These are phyloP conservation scores for Chaenocephalus aceratus DNA, from an alignment of 2,113 vertebrate species.

Conservation along the genomic window DNA sequence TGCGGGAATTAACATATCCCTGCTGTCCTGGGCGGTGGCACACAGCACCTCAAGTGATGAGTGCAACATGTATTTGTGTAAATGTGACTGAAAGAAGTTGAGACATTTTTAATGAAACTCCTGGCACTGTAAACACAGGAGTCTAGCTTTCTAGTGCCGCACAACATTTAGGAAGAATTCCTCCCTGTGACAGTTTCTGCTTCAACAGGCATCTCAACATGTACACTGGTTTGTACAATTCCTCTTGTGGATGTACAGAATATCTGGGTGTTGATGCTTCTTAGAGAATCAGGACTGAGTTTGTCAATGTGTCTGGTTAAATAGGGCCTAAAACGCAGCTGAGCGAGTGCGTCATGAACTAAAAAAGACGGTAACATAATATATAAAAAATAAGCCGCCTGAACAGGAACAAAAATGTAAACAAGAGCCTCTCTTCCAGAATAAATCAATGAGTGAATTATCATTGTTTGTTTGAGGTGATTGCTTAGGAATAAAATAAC, in stretches of 20 bases:
- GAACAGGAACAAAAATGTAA: slow-evolving; percentile 47
- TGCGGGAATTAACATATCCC: slow-evolving; percentile 62
- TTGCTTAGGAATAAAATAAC: slow-evolving; percentile 47
- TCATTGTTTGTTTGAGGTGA: slow-evolving; percentile 67
- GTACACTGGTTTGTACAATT: not conserved
- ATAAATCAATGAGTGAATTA: slow-evolving; percentile 48
- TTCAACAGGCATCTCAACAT: not conserved
- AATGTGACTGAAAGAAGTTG: slow-evolving; percentile 21
- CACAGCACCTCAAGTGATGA: slow-evolving; percentile 25
- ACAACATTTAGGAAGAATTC: not conserved
- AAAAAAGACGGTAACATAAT: slow-evolving; percentile 28
- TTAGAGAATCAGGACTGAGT: slow-evolving; percentile 1
- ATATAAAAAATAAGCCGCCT: slow-evolving; percentile 31
- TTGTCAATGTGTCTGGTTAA: slow-evolving; percentile 40
- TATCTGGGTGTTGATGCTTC: not conserved
- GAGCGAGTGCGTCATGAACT: slow-evolving; percentile 27
- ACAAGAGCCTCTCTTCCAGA: slow-evolving; percentile 25
- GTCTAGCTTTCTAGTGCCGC: not conserved
- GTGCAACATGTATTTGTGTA: slow-evolving; percentile 42
- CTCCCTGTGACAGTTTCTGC: slow-evolving; percentile 1
- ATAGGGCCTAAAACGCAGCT: slow-evolving; percentile 41
- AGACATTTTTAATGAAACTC: slow-evolving; percentile 3
- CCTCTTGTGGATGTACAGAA: not conserved
- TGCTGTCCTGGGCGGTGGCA: slow-evolving; percentile 32
- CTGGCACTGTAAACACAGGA: not conserved